Conservation (phyloP, 2,888 invertebrate genomes). For the Pseudanteris insignis region DNA sequence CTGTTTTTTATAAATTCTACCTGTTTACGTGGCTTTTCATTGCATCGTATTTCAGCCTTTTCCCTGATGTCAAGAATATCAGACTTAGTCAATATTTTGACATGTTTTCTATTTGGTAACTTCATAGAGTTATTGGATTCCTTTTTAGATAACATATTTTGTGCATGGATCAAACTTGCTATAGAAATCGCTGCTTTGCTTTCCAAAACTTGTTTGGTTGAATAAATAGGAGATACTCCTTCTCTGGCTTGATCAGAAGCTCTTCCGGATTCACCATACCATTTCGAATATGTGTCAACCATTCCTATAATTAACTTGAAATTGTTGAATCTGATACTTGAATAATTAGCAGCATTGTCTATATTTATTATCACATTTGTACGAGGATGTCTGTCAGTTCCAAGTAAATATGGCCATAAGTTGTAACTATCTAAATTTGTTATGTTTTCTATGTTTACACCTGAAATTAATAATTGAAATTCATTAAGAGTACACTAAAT, state of each 20-base stretch:
- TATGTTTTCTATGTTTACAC: constrained; percentile 3
- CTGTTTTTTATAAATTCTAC: too few species aligned
- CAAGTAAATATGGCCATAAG: constrained; percentile 22
- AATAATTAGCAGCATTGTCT: constrained; percentile 22
- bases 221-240: constrained; percentile 21
- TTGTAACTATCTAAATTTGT: constrained; percentile 23
- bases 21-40: constrained; percentile 4
- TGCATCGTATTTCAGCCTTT: constrained; percentile 20
- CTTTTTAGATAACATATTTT: constrained; percentile 10
- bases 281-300: constrained; percentile 6
- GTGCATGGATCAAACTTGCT: constrained; percentile 19
- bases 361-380: constrained; percentile 27
- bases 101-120: constrained; percentile 6
- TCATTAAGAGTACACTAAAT: too few species aligned
- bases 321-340: constrained; percentile 27
- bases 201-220: constrained; percentile 24
- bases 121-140: background rate
- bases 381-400: background rate
- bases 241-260: constrained; percentile 5
- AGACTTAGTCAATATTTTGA: constrained; percentile 16
- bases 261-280: constrained; percentile 33
- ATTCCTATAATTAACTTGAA: constrained; percentile 30
- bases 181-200: constrained; percentile 27
- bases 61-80: constrained; percentile 19
- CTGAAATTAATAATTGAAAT: constrained; percentile 2